Percentiles rank a stretch among this genome's conserved stretches.
phyloP scores from a whole-genome alignment of 2,888 invertebrate genomes.

The Pristionchus entomophagus region DNA sequence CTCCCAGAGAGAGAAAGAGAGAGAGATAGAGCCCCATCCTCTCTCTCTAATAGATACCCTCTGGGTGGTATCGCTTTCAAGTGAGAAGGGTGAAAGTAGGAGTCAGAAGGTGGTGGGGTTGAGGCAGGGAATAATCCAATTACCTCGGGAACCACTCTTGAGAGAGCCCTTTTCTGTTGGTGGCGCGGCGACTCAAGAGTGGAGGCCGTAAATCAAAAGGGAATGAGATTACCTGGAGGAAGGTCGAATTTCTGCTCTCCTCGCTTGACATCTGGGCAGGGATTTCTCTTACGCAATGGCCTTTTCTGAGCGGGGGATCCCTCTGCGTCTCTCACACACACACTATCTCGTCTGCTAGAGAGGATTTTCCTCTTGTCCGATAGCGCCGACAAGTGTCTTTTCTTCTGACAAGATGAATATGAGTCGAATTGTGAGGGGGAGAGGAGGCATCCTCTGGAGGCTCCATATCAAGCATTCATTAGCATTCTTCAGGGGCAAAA shows the following conservation, averaged over 20 bases:
- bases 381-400: conserved; percentile 7
- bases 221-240: conserved; percentile 21
- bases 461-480: conserved; percentile 29
- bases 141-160: not conserved
- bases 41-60: conserved; percentile 24
- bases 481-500: conserved; percentile 11
- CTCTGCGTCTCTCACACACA: not conserved
- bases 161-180: not conserved
- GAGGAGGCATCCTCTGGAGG: not conserved
- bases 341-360: not conserved
- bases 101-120: not conserved
- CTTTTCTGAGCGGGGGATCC: not conserved
- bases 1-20: not conserved
- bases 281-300: not conserved
- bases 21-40: not conserved
- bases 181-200: not conserved
- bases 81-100: not conserved
- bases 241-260: conserved; percentile 20
- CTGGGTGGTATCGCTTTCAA: conserved; percentile 14
- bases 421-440: not conserved
- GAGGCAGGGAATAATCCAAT: conserved; percentile 18
- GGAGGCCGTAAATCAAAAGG: conserved; percentile 8
- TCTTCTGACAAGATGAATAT: not conserved
- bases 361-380: not conserved
- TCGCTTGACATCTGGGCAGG: not conserved